A percentile compares a stretch with the other conserved stretches of the same genome.
Evolutionary conservation across 2,888 invertebrate species (phyloP).

Genomic region (Pogonocherus hispidulus): DNA sequence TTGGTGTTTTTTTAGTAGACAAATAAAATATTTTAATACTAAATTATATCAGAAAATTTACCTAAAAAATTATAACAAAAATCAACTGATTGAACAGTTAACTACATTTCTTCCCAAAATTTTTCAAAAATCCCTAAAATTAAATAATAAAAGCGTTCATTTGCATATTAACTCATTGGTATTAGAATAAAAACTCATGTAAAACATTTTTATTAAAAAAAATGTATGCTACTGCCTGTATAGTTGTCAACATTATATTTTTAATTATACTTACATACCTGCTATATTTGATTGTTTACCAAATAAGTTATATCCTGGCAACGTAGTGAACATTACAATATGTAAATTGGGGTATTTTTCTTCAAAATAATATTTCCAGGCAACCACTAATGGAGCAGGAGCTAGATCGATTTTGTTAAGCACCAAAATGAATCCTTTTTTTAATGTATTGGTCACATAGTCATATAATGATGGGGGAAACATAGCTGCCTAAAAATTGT

Average conservation of each 20-base stretch:
- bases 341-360: slow-evolving; percentile 79
- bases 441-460: slow-evolving; percentile 79
- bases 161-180: too few relatives aligned
- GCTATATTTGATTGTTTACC: slow-evolving; percentile 73
- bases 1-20: too few relatives aligned
- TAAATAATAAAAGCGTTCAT: too few relatives aligned
- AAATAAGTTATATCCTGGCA: slow-evolving; percentile 80
- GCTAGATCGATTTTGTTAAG: slow-evolving; percentile 95
- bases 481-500: slow-evolving; percentile 77
- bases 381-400: slow-evolving; percentile 83
- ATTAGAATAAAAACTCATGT: too few relatives aligned
- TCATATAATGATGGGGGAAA: slow-evolving; percentile 92
- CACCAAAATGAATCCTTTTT: slow-evolving; percentile 89
- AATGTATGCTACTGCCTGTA: too few relatives aligned
- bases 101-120: too few relatives aligned
- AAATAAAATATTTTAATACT: too few relatives aligned
- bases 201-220: too few relatives aligned
- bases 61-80: too few relatives aligned
- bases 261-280: slow-evolving; percentile 63
- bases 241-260: neutral
- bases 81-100: too few relatives aligned
- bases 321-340: slow-evolving; percentile 88
- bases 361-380: slow-evolving; percentile 88
- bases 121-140: too few relatives aligned
- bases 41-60: too few relatives aligned